Evolutionary conservation across 2,888 invertebrate genomes (phyloP).

Genomic region (Drosophila paucipuncta): DNA sequence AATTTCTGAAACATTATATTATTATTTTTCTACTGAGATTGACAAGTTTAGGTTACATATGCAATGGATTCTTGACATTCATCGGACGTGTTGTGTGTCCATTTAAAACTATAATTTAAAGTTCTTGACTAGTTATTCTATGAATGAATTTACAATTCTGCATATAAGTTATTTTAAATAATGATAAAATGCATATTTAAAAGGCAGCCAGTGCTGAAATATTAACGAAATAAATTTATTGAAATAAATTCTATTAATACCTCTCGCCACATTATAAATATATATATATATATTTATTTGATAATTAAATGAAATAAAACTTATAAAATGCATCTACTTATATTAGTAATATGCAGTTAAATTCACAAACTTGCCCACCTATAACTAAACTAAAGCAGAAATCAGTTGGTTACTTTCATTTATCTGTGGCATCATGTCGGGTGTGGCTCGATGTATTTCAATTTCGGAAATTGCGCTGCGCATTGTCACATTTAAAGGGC

Average conservation of each 20-base stretch:
- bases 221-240: not conserved
- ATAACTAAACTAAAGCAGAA: not conserved
- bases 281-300: too few species aligned
- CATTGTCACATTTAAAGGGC: constrained; percentile 62
- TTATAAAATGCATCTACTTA: too few species aligned
- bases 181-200: not conserved
- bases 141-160: not conserved
- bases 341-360: not conserved
- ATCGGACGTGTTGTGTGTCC: too few species aligned
- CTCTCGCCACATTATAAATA: too few species aligned
- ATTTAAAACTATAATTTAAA: not conserved
- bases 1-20: not conserved
- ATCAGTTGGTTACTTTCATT: not conserved
- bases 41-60: not conserved
- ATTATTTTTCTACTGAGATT: not conserved
- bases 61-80: not conserved
- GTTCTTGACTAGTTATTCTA: not conserved
- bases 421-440: constrained; percentile 9
- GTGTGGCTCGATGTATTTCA: constrained; percentile 54
- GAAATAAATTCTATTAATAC: not conserved
- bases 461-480: constrained; percentile 56
- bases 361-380: not conserved
- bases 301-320: too few species aligned
- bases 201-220: not conserved
- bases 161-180: not conserved